A percentile compares a stretch with the other conserved stretches of the same genome.
phyloP scores from a whole-genome alignment of 1,140 invertebrate species.

The Samia ricini region DNA sequence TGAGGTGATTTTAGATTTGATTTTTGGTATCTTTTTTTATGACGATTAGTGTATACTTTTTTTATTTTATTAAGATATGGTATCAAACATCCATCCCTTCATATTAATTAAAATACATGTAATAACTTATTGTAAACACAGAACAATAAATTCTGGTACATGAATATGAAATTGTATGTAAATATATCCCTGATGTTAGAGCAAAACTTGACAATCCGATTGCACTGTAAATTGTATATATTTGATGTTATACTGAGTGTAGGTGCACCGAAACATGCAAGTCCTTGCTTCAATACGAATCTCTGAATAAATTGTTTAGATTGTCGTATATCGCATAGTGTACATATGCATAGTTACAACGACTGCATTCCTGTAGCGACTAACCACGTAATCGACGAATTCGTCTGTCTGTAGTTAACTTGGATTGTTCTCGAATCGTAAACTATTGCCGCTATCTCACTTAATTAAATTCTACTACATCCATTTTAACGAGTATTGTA shows the following conservation, averaged over 20 bases:
- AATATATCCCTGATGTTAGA: conserved; percentile 59
- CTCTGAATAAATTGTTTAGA: conserved; percentile 55
- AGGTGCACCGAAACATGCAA: conserved; percentile 51
- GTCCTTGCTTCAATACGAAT: conserved; percentile 39
- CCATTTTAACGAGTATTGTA: neutral
- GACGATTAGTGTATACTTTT: no score
- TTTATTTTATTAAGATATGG: no score
- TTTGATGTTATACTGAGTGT: conserved; percentile 48
- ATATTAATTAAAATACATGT: no score
- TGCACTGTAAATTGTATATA: conserved; percentile 51
- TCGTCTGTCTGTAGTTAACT: neutral
- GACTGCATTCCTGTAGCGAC: conserved; percentile 16
- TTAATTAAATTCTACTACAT: neutral
- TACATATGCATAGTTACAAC: conserved; percentile 26
- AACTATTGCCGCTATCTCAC: neutral
- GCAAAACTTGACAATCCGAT: conserved; percentile 58
- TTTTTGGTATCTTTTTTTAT: no score
- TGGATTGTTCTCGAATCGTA: neutral
- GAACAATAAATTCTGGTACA: no score
- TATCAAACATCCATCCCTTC: no score
- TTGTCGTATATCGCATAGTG: conserved; percentile 33
- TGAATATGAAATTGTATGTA: conserved; percentile 70
- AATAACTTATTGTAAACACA: no score
- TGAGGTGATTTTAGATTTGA: no score
- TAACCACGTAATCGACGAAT: neutral